Percentiles rank a stretch among this genome's conserved stretches.
Conservation (phyloP, 2,113 vertebrate genomes). For the Tachuris rubrigastra region DNA sequence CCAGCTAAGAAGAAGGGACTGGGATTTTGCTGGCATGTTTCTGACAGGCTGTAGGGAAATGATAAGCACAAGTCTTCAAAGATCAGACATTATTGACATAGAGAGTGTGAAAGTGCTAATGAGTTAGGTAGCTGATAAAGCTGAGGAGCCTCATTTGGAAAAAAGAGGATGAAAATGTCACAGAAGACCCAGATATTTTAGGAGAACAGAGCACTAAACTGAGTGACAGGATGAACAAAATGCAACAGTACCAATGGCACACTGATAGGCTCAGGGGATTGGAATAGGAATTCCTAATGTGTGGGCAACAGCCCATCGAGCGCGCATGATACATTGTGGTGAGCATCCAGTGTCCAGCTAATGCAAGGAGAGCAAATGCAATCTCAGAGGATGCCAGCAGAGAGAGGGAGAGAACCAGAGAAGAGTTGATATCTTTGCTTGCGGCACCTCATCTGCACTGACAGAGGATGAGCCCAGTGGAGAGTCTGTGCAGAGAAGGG, state of each 20-base stretch:
- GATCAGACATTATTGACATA: background rate
- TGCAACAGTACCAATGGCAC: rapidly evolving
- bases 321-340: rapidly evolving
- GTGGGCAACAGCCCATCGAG: background rate
- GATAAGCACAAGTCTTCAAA: background rate
- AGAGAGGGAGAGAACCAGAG: slow-evolving; percentile 6
- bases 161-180: background rate
- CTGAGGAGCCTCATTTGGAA: background rate
- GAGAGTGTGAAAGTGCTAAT: background rate
- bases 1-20: background rate
- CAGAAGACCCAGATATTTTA: background rate
- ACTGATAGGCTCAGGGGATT: background rate
- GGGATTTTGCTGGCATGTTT: background rate
- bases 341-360: background rate
- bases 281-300: background rate
- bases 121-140: background rate
- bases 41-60: background rate
- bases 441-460: background rate
- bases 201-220: background rate
- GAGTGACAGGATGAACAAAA: background rate
- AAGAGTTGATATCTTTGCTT: background rate
- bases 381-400: slow-evolving; percentile 1
- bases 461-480: rapidly evolving
- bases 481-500: background rate
- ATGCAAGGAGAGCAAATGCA: background rate